phyloP scores from a whole-genome alignment of 2,113 vertebrate species.

The Carassius gibelio region DNA sequence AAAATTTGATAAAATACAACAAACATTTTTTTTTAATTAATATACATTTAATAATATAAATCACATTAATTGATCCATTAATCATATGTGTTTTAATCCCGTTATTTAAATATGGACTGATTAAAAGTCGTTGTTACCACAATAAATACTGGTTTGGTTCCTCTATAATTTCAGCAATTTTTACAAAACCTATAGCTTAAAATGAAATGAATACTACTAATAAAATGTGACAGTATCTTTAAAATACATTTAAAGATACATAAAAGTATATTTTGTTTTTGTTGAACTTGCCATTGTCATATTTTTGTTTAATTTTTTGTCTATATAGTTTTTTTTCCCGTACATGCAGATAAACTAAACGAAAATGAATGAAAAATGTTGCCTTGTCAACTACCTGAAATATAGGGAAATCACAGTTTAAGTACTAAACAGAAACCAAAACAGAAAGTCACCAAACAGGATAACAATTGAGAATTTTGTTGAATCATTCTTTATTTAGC shows the following conservation, averaged over 20 bases:
- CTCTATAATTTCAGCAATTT: neutral
- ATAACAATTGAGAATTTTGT: constrained; percentile 1
- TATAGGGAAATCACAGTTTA: neutral
- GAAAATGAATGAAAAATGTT: no score
- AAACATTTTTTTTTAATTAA: no score
- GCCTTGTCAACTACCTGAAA: no score
- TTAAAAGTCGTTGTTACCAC: neutral
- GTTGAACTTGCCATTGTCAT: no score
- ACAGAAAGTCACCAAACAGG: neutral
- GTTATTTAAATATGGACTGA: neutral
- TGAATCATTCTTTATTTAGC: constrained; percentile 49
- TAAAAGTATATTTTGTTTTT: no score
- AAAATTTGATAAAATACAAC: no score
- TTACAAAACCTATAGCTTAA: neutral
- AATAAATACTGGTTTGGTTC: neutral
- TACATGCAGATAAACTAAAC: no score
- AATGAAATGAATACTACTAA: neutral
- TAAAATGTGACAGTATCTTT: neutral
- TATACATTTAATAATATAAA: no score
- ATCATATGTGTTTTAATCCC: neutral
- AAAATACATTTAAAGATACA: no score
- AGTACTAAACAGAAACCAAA: neutral
- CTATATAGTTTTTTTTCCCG: no score
- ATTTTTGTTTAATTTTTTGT: no score
- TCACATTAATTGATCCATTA: neutral